Percentiles rank a stretch among this genome's conserved stretches.
phyloP scores from a whole-genome alignment of 2,113 vertebrate species.

The Apodemus speciosus region DNA sequence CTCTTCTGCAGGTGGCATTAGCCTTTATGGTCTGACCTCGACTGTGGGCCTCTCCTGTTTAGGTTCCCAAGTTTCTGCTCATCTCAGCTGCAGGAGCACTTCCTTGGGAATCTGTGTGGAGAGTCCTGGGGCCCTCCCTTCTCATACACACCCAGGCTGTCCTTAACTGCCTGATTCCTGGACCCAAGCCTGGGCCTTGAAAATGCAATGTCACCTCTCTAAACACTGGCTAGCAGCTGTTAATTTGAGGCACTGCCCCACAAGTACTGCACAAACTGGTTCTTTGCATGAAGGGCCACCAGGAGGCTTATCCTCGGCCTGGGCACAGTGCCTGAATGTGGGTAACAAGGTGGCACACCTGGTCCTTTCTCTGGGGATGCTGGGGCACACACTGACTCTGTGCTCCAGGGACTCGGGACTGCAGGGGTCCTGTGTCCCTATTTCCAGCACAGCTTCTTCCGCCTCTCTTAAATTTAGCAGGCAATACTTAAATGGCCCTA shows the following conservation, averaged over 20 bases:
- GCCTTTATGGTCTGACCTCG: neutral
- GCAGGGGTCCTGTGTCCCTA: neutral
- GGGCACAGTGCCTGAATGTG: neutral
- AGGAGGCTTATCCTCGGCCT: neutral
- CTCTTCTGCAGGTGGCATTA: neutral
- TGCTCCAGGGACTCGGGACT: neutral
- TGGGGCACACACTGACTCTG: neutral
- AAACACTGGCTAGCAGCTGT: neutral
- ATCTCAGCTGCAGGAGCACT: neutral
- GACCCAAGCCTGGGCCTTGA: slow-evolving; percentile 5
- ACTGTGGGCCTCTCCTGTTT: neutral
- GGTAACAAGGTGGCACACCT: neutral
- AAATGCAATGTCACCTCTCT: slow-evolving; percentile 55
- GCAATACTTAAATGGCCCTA: neutral
- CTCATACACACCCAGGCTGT: neutral
- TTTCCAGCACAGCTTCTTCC: neutral
- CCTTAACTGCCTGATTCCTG: neutral
- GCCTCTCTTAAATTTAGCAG: neutral
- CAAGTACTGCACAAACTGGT: slow-evolving; percentile 51
- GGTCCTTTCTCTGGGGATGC: neutral
- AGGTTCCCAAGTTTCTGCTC: neutral
- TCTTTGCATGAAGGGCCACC: slow-evolving; percentile 17
- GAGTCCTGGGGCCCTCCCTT: neutral
- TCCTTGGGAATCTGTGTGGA: neutral
- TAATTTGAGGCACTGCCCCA: neutral